These are phyloP conservation scores for Boloria euphrosyne DNA, from an alignment of 2,888 invertebrate species.

Conservation along the genomic window DNA sequence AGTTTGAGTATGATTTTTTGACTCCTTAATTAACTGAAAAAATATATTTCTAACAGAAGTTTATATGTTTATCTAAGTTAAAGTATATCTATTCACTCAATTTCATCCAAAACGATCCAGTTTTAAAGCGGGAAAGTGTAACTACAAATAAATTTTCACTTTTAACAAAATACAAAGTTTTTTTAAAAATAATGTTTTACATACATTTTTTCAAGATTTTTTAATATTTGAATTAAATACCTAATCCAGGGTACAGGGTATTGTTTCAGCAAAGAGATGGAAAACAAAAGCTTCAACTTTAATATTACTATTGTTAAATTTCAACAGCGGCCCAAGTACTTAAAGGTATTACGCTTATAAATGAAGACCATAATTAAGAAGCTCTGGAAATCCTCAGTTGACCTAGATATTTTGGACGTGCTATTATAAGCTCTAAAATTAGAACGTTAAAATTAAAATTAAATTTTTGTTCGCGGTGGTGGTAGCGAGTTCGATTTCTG, in stretches of 20 bases:
- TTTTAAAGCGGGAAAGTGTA: no score
- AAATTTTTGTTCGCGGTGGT: not conserved
- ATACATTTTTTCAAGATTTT: no score
- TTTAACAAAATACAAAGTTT: no score
- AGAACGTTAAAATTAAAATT: not conserved
- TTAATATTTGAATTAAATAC: constrained; percentile 6
- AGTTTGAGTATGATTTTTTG: no score
- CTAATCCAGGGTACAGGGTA: constrained; percentile 23
- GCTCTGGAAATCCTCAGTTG: constrained; percentile 31
- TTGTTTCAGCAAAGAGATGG: constrained; percentile 26
- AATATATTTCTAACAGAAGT: no score
- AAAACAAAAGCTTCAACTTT: constrained; percentile 33
- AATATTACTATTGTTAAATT: constrained; percentile 38
- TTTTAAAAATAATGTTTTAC: no score
- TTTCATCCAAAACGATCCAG: no score
- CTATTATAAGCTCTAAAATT: constrained; percentile 11
- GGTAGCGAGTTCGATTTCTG: no score
- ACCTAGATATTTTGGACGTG: constrained; percentile 26
- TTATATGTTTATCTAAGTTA: no score
- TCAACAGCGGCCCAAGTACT: constrained; percentile 32
- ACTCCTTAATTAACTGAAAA: no score
- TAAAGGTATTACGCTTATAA: constrained; percentile 37
- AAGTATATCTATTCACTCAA: no score
- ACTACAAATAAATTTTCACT: no score
- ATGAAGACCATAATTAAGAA: constrained; percentile 34